Conservation (phyloP, 1,140 invertebrate species). For the Streblospio benedicti region DNA sequence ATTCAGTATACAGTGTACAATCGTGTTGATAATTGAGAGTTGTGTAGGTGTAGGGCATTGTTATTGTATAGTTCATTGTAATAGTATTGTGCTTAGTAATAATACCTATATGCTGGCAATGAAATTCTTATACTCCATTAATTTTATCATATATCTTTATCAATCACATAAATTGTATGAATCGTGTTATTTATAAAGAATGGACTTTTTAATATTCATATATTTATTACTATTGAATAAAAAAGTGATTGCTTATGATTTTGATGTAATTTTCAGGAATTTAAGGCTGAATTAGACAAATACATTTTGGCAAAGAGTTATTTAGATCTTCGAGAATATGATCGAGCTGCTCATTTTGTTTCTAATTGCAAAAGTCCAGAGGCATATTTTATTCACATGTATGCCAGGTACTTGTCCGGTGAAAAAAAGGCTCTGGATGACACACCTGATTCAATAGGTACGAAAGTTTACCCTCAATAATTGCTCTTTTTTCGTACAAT, state of each 20-base stretch:
- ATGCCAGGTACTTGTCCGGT: slow-evolving; percentile 72
- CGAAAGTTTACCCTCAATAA: neutral
- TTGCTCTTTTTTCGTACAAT: neutral
- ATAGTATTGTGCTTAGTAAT: no score
- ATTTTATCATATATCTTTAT: no score
- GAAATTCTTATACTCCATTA: no score
- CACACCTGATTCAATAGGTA: slow-evolving; percentile 64
- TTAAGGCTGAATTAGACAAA: slow-evolving; percentile 30
- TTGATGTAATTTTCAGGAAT: slow-evolving; percentile 20
- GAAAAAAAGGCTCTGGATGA: slow-evolving; percentile 82
- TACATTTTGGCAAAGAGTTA: slow-evolving; percentile 78
- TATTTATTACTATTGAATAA: no score
- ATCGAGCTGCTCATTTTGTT: slow-evolving; percentile 76
- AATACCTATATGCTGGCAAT: no score
- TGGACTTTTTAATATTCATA: no score
- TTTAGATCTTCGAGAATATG: slow-evolving; percentile 86
- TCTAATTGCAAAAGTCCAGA: slow-evolving; percentile 60
- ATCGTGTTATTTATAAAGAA: no score
- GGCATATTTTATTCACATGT: slow-evolving; percentile 69
- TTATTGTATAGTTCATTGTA: no score
- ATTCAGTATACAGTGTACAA: neutral
- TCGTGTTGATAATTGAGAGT: neutral
- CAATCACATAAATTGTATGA: no score
- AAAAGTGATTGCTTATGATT: neutral
- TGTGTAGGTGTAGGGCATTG: no score